Conservation (phyloP, 2,113 vertebrate species). For the Trachemys scripta region DNA sequence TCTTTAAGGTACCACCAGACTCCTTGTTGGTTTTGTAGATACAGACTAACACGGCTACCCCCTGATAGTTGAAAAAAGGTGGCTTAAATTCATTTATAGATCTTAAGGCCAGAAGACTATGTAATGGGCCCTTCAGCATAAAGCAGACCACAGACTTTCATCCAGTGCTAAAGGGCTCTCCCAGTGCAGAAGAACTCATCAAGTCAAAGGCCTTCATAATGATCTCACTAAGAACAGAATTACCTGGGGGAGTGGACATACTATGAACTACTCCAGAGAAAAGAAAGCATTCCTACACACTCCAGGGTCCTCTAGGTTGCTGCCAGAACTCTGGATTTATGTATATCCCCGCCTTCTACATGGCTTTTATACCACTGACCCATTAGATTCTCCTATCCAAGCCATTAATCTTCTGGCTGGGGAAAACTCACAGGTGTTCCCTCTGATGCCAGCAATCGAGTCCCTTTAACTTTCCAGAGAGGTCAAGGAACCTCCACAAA, state of each 20-base stretch:
- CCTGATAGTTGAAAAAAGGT: background rate
- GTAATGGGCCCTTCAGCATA: background rate
- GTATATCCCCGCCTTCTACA: rapidly evolving
- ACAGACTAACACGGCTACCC: too few relatives aligned
- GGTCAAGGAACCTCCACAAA: background rate
- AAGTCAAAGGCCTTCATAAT: background rate
- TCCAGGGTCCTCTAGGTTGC: background rate
- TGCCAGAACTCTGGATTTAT: background rate
- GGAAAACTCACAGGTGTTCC: background rate
- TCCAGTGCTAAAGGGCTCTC: background rate
- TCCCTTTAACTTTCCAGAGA: background rate
- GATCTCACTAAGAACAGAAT: background rate
- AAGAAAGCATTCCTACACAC: background rate
- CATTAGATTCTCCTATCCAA: rapidly evolving
- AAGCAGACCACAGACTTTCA: background rate
- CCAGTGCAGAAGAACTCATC: background rate
- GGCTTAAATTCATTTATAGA: background rate
- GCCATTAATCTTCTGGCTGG: background rate
- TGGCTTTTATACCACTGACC: background rate
- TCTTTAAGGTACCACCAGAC: too few relatives aligned
- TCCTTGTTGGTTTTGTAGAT: too few relatives aligned
- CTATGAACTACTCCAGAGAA: rapidly evolving
- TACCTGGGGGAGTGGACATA: background rate
- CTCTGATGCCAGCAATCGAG: background rate
- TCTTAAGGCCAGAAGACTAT: background rate